A percentile compares a stretch with the other conserved stretches of the same genome.
phyloP scores from a whole-genome alignment of 2,888 invertebrate species.

The Nemotelus pantherinus region DNA sequence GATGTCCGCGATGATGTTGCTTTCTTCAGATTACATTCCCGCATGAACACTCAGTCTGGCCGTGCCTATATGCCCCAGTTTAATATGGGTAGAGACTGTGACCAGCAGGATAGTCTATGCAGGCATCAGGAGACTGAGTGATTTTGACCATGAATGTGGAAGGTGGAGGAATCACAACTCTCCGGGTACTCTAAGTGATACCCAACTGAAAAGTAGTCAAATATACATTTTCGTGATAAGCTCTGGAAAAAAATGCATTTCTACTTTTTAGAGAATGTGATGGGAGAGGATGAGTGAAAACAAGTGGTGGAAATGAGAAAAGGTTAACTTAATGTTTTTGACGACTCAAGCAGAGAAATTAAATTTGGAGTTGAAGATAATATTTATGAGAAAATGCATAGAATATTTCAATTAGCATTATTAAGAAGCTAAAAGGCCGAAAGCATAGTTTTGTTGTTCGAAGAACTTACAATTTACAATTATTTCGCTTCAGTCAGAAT shows the following conservation, averaged over 20 bases:
- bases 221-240: constrained; percentile 17
- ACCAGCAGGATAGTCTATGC: not conserved
- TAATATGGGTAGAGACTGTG: not conserved
- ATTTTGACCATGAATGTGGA: not conserved
- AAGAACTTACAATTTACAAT: no score
- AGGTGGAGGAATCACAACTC: not conserved
- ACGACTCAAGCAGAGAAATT: constrained; percentile 4
- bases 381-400: no score
- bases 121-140: not conserved
- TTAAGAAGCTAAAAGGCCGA: no score
- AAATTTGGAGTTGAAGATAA: constrained; percentile 18
- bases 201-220: not conserved
- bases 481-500: no score
- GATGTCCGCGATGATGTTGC: not conserved
- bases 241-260: constrained; percentile 23
- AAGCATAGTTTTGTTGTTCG: no score
- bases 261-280: no score
- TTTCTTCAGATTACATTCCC: constrained; percentile 20
- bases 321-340: not conserved
- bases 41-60: not conserved
- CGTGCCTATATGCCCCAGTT: not conserved
- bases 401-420: no score
- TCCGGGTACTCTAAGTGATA: not conserved
- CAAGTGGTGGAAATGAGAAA: not conserved
- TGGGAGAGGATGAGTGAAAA: not conserved